Evolutionary conservation across 2,797 vertebrate species (phyloP).

Genomic region (Macrochelys suwanniensis): DNA sequence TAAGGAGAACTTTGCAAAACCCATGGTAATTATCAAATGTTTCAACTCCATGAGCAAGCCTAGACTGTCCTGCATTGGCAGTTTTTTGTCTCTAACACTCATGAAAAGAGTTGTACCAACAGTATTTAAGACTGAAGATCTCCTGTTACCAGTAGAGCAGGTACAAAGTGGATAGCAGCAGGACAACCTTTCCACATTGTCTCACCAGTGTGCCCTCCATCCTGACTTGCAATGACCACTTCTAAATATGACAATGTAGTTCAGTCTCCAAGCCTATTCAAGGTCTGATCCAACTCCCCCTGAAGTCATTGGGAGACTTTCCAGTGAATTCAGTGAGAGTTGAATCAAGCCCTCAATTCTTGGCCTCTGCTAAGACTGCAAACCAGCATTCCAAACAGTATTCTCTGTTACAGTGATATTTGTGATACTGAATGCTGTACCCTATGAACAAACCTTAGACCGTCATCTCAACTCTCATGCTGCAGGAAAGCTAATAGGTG

Average conservation of each 20-base stretch:
- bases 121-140: background rate
- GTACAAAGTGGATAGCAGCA: background rate
- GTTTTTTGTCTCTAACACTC: background rate
- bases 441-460: fast-evolving
- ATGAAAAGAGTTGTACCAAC: background rate
- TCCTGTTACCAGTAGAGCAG: background rate
- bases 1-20: background rate
- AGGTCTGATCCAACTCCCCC: background rate
- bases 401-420: fast-evolving
- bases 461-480: background rate
- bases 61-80: background rate
- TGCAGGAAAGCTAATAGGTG: background rate
- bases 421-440: background rate
- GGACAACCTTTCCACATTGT: background rate
- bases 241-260: background rate
- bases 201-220: background rate
- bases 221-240: background rate
- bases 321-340: background rate
- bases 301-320: background rate
- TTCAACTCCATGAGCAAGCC: background rate
- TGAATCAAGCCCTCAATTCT: background rate
- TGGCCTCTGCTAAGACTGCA: background rate
- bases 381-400: fast-evolving
- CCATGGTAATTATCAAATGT: background rate
- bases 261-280: background rate